phyloP scores from a whole-genome alignment of 92 coral and sea anemone species.

The Epizoanthus scotinus region DNA sequence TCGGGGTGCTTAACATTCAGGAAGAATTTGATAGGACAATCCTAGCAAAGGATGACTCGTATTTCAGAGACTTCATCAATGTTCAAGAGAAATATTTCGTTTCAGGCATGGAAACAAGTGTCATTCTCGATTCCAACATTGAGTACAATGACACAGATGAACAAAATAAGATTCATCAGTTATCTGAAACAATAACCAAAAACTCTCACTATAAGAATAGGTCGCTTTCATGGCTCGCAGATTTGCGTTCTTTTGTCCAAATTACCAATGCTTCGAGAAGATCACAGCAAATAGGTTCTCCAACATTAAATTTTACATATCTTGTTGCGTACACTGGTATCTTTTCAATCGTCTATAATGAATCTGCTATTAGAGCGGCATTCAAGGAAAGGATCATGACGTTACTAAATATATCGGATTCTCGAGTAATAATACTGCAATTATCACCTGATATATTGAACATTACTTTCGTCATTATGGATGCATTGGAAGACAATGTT shows the following conservation, averaged over 20 bases:
- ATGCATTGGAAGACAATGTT: conserved; percentile 18
- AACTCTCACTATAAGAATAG: conserved; percentile 44
- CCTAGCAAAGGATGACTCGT: conserved; percentile 66
- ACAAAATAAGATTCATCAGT: conserved; percentile 39
- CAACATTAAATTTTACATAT: background rate
- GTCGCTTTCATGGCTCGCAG: conserved; percentile 58
- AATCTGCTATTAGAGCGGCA: conserved; percentile 1
- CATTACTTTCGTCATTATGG: conserved; percentile 17
- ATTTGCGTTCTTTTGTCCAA: conserved; percentile 36
- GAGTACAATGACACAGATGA: conserved; percentile 22
- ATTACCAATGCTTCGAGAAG: background rate
- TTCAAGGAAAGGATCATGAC: conserved; percentile 2
- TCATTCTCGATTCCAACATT: conserved; percentile 31
- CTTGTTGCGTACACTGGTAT: background rate
- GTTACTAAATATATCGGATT: background rate
- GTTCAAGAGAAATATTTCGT: conserved; percentile 51
- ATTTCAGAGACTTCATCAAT: conserved; percentile 35
- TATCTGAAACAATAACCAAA: conserved; percentile 31
- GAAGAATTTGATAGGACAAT: conserved; percentile 61
- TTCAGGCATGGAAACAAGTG: conserved; percentile 40
- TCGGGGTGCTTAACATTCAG: conserved; percentile 55
- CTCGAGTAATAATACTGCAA: conserved; percentile 6
- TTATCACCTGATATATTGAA: conserved; percentile 12
- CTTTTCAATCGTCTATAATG: background rate
- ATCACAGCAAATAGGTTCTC: background rate